These are phyloP conservation scores for Barnardius zonarius DNA, from an alignment of 2,113 vertebrate genomes.

Conservation along the genomic window DNA sequence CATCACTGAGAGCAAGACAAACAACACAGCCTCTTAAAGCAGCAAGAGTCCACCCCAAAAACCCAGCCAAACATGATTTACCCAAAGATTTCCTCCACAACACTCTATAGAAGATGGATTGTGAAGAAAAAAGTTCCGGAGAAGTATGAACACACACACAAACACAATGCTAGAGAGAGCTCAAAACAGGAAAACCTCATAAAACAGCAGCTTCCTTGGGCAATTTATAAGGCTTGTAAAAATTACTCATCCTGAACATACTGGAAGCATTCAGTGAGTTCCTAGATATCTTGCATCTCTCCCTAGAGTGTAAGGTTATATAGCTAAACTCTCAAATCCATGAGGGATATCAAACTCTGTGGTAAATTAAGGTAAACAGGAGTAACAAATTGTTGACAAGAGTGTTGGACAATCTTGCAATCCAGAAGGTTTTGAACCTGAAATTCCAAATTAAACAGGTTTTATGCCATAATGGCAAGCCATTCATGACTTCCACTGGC, in stretches of 20 bases:
- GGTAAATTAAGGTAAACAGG: conserved; percentile 46
- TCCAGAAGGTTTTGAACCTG: conserved; percentile 37
- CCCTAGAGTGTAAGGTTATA: background rate
- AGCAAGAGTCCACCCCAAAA: background rate
- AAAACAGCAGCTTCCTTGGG: conserved; percentile 3
- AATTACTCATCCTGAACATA: background rate
- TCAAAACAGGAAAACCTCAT: background rate
- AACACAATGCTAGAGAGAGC: background rate
- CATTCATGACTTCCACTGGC: conserved; percentile 4
- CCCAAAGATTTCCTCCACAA: background rate
- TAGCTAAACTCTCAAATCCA: conserved; percentile 4
- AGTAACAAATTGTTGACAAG: conserved; percentile 59
- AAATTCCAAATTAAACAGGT: conserved; percentile 63
- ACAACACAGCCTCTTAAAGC: background rate
- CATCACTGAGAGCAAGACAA: background rate
- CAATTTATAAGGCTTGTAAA: background rate
- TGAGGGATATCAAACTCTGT: background rate
- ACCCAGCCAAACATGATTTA: background rate
- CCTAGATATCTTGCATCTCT: background rate
- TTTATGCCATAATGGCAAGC: conserved; percentile 50
- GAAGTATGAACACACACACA: background rate
- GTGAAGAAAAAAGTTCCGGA: background rate
- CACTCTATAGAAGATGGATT: background rate
- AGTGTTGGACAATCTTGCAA: conserved; percentile 60
- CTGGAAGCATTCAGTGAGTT: background rate